These are phyloP conservation scores for Epistrophella euchroma DNA, from an alignment of 2,888 invertebrate species.

Conservation along the genomic window DNA sequence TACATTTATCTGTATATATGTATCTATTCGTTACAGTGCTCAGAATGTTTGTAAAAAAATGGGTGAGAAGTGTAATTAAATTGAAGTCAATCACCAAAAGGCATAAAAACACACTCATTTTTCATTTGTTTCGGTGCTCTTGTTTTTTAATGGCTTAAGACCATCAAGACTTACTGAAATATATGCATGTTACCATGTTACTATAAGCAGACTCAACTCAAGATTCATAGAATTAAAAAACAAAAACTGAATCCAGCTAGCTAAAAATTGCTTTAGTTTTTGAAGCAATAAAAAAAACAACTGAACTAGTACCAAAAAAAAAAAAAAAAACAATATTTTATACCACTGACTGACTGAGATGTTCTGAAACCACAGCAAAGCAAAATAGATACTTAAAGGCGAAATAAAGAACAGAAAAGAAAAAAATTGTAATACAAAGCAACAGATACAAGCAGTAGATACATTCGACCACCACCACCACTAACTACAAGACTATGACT, in stretches of 20 bases:
- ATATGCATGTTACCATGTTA: conserved; percentile 11
- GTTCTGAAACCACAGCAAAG: conserved; percentile 59
- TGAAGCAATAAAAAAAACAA: conserved; percentile 13
- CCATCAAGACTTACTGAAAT: conserved; percentile 20
- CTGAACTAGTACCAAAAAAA: conserved; percentile 16
- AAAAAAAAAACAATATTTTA: conserved; percentile 22
- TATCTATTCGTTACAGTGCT: conserved; percentile 31
- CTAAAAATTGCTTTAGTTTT: conserved; percentile 41
- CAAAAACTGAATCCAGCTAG: conserved; percentile 27
- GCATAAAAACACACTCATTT: conserved; percentile 68
- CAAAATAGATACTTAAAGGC: conserved; percentile 64
- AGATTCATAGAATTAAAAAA: conserved; percentile 37
- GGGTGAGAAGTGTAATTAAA: conserved; percentile 71
- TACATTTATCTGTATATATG: neutral
- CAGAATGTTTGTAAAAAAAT: conserved; percentile 46
- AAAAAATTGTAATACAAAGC: conserved; percentile 53
- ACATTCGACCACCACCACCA: conserved; percentile 32
- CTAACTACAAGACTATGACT: conserved; percentile 30
- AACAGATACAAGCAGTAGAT: conserved; percentile 57
- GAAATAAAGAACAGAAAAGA: conserved; percentile 60
- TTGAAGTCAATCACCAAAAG: conserved; percentile 70
- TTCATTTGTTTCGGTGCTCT: conserved; percentile 47
- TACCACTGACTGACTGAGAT: conserved; percentile 27
- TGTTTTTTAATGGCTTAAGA: conserved; percentile 43
- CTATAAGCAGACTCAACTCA: conserved; percentile 26